phyloP scores from a whole-genome alignment of 2,113 vertebrate genomes.

The Serilophus lunatus region DNA sequence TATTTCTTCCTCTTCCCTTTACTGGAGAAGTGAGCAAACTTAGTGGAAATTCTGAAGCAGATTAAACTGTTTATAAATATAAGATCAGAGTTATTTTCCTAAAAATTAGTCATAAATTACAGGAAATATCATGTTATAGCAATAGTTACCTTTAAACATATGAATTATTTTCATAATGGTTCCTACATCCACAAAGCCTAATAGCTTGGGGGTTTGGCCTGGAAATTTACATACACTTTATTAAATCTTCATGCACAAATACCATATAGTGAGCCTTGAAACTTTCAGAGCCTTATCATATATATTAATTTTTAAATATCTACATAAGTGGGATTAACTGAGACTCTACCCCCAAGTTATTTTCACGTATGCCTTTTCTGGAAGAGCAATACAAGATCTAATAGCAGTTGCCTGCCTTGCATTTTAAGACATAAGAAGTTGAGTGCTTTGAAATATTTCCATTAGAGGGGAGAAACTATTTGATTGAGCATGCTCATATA shows the following conservation, averaged over 20 bases:
- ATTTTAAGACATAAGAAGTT: not conserved
- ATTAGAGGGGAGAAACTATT: not conserved
- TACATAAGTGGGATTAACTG: not conserved
- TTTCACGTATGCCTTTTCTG: not conserved
- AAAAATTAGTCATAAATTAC: not conserved
- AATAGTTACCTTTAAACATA: not conserved
- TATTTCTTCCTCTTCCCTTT: not conserved
- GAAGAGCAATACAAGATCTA: not conserved
- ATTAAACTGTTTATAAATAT: not conserved
- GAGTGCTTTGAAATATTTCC: not conserved
- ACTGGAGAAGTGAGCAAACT: not conserved
- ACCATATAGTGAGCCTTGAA: not conserved
- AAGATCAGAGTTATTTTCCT: not conserved
- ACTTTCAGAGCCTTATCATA: not conserved
- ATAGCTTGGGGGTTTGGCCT: not conserved
- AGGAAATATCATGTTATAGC: not conserved
- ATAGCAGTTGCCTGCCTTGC: not conserved
- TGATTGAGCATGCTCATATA: not conserved
- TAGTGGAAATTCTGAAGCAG: not conserved
- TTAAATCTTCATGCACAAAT: not conserved
- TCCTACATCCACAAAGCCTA: not conserved
- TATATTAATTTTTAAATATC: not conserved
- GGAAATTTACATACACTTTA: not conserved
- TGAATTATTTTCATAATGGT: not conserved
- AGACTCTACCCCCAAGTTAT: not conserved